Evolutionary conservation across 2,888 invertebrate genomes (phyloP), one percentile per base, ranked within the genome.

Genomic region (Diogma glabrata): DNA sequence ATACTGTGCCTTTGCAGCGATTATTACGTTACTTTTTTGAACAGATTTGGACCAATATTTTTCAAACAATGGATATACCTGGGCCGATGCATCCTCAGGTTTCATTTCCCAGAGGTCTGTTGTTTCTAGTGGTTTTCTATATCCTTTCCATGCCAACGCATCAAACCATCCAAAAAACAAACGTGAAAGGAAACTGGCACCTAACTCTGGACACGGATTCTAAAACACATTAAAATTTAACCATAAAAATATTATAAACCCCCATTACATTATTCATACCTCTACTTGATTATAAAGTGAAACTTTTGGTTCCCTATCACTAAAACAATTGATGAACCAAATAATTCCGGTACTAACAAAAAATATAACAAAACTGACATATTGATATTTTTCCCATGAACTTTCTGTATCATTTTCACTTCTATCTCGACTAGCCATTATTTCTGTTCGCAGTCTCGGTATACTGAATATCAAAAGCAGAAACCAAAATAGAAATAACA

Each of bases 131-230:
- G 91, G 87, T 58, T 84, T 81, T 52, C 80, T 80, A 71, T 87
- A 95, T 19, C 95, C 95, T 56, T 78, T 80, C 72, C 88, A 80
- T 2, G 91, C 86, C 64, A 94, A 72, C 1, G 77, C 66, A 69
- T 92, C 90, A 68, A 94, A 94, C 96, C 96, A 97, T 60, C 85
- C 79, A 69, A 90, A 95, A 3, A 87, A 78, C 20, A 94, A 72
- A 51, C 84, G 80, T 17, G 91, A 91, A 6, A 92, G 77, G 68
- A 91, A 95, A 51, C 93, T 90, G 22, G 91, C 81, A 19, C 77
- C 73, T 54, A 77, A 75, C 67, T 96, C 95, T 17, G 95, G 95
- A 64, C 93, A 93, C 63, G 87, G 85, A 64, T 82, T 85, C 81
- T 92, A 72, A 52, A 58, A 46, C 8, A 23, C 9, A 26, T 17